These are phyloP conservation scores for Anthonomus grandis DNA, from an alignment of 1,140 invertebrate species.

Conservation along the genomic window DNA sequence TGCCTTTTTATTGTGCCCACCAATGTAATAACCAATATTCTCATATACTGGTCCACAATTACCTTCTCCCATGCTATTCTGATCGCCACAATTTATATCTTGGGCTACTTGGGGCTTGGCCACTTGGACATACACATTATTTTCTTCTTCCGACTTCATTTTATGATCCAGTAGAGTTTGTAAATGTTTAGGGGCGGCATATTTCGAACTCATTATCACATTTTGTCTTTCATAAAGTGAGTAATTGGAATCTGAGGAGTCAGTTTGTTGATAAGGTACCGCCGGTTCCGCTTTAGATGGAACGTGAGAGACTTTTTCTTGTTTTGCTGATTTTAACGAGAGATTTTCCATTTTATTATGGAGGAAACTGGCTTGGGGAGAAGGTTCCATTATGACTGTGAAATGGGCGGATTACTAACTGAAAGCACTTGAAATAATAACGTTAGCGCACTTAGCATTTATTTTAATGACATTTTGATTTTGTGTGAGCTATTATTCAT, in stretches of 20 bases:
- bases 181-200: slow-evolving; percentile 69
- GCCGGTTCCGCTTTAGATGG: slow-evolving; percentile 29
- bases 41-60: slow-evolving; percentile 69
- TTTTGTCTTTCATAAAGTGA: slow-evolving; percentile 63
- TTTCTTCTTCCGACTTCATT: slow-evolving; percentile 37
- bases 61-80: slow-evolving; percentile 51
- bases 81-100: slow-evolving; percentile 54
- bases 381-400: no score
- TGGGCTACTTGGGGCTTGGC: slow-evolving; percentile 50
- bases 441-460: no score
- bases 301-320: slow-evolving; percentile 35
- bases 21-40: slow-evolving; percentile 73
- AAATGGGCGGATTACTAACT: no score
- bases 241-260: slow-evolving; percentile 53
- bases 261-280: slow-evolving; percentile 38
- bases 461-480: no score
- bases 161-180: slow-evolving; percentile 49
- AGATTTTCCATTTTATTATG: slow-evolving; percentile 40
- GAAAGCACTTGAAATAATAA: no score
- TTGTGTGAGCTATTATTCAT: no score
- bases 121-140: slow-evolving; percentile 47
- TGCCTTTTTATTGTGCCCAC: slow-evolving; percentile 50
- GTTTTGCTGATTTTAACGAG: slow-evolving; percentile 35
- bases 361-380: no score
- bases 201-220: slow-evolving; percentile 70